These are phyloP conservation scores for Pherbina coryleti DNA, from an alignment of 2,888 invertebrate species.

Conservation along the genomic window DNA sequence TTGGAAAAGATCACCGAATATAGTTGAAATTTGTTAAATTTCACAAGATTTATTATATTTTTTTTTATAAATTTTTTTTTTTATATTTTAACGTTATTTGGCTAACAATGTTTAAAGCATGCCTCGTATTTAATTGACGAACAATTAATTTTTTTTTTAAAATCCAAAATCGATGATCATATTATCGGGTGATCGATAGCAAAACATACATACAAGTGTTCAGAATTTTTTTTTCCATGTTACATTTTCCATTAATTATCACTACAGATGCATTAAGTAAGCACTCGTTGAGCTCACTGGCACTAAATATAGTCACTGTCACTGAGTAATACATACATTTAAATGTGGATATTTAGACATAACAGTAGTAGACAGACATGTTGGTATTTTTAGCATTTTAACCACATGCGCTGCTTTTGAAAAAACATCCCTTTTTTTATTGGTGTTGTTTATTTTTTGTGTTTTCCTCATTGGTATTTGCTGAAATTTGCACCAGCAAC, in stretches of 20 bases:
- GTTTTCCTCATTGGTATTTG: background rate
- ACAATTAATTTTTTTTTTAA: no score
- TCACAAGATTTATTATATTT: no score
- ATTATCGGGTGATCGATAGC: no score
- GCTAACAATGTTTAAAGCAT: no score
- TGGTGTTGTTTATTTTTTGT: background rate
- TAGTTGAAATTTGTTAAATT: no score
- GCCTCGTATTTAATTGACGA: no score
- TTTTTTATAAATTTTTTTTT: no score
- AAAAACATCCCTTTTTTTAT: background rate
- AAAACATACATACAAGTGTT: background rate
- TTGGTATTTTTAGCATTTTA: slow-evolving; percentile 48
- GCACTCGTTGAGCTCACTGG: background rate
- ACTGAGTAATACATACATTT: background rate
- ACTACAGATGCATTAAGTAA: slow-evolving; percentile 11
- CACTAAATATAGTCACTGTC: slow-evolving; percentile 2
- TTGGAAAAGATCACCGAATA: no score
- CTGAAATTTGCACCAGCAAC: background rate
- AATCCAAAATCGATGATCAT: no score
- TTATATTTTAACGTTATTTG: no score
- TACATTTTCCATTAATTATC: background rate
- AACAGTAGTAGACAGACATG: slow-evolving; percentile 7
- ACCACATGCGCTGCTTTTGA: slow-evolving; percentile 61
- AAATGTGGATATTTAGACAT: slow-evolving; percentile 12
- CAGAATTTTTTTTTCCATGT: background rate